Conservation (phyloP, 2,797 vertebrate species). For the Cuculus canorus region DNA sequence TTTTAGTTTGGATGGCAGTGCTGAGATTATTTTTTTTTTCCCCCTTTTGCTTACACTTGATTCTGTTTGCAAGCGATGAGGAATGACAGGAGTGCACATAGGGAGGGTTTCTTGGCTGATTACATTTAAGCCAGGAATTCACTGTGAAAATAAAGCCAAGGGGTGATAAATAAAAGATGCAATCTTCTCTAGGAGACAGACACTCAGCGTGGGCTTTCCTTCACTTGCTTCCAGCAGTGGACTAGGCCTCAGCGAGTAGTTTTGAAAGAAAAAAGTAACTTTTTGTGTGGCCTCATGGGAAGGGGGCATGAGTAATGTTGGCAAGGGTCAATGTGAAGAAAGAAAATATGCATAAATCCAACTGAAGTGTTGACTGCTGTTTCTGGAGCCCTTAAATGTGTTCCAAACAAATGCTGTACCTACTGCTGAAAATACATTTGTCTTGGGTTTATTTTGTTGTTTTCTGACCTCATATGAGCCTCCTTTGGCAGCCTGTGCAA, state of each 20-base stretch:
- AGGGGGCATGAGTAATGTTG: conserved; percentile 48
- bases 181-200: conserved; percentile 85
- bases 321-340: conserved; percentile 38
- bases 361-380: conserved; percentile 46
- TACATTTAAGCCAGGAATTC: conserved; percentile 92
- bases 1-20: conserved; percentile 71
- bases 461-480: not conserved
- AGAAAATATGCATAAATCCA: conserved; percentile 30
- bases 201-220: conserved; percentile 76
- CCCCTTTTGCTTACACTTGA: conserved; percentile 79
- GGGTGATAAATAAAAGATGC: conserved; percentile 97
- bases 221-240: conserved; percentile 73
- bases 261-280: conserved; percentile 63
- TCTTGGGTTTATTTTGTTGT: not conserved
- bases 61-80: conserved; percentile 88
- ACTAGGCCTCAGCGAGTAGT: conserved; percentile 68
- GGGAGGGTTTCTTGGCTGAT: conserved; percentile 95
- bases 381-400: conserved; percentile 7
- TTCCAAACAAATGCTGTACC: conserved; percentile 33
- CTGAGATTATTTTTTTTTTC: conserved; percentile 36
- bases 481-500: not conserved
- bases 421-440: conserved; percentile 34
- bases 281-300: conserved; percentile 32
- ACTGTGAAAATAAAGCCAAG: conserved; percentile 92
- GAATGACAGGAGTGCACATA: conserved; percentile 90